These are phyloP conservation scores for Apamea monoglypha DNA, from an alignment of 2,888 invertebrate genomes.

Conservation along the genomic window DNA sequence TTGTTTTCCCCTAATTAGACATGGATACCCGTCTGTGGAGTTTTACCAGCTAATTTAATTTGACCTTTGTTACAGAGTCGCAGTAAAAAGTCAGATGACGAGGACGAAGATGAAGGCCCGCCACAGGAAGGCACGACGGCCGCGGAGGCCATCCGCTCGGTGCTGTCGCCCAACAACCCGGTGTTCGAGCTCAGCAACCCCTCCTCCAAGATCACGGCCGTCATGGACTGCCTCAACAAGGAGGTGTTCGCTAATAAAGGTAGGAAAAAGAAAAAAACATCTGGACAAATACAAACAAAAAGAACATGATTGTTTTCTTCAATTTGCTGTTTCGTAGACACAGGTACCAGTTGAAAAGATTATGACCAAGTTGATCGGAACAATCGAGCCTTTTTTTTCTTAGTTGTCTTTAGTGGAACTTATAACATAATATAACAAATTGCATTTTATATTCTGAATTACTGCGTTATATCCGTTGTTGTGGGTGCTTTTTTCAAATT, in stretches of 20 bases:
- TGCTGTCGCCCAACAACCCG: conserved; percentile 93
- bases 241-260: conserved; percentile 86
- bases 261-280: conserved; percentile 44
- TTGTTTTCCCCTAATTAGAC: no score
- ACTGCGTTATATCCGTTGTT: no score
- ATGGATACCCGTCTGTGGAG: background rate
- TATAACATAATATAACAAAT: no score
- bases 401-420: no score
- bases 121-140: conserved; percentile 84
- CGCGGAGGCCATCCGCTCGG: conserved; percentile 90
- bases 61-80: conserved; percentile 59
- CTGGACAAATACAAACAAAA: no score
- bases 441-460: no score
- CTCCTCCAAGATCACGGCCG: conserved; percentile 93
- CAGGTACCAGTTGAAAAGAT: no score
- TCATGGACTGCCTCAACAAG: conserved; percentile 90
- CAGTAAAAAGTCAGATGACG: conserved; percentile 65
- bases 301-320: no score
- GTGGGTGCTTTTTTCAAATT: no score
- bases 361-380: no score
- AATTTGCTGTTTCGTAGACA: no score
- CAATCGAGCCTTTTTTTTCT: no score
- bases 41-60: background rate
- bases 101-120: conserved; percentile 61
- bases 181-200: conserved; percentile 91